Evolutionary conservation across 1,140 invertebrate species (phyloP), one percentile per base, ranked within the genome.

Genomic region (Cydia fagiglandana): DNA sequence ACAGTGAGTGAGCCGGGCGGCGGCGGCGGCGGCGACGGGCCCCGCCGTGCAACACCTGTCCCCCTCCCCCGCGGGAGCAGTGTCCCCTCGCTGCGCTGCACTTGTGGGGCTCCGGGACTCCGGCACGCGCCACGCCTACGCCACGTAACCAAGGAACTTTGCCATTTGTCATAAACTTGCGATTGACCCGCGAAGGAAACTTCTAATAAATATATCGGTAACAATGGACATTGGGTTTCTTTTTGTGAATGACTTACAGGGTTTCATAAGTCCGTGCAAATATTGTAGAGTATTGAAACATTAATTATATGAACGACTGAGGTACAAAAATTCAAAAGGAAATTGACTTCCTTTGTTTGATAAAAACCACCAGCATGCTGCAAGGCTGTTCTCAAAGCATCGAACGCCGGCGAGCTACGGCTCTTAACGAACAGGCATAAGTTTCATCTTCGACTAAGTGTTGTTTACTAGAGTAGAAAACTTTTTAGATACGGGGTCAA

Each of bases 21-120:
- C 68, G 64, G 56, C 30, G 30, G 24, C 61, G 61, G 64, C 75
- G 79, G 79, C 79, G 80, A 78, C 80, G 82, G 80, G 64, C 28
- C 64, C 64, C 64, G 64, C 64, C 83, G 80, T 86, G 85, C 85
- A 87, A 85, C 91, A 92, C 90, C 91, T 92, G 91, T 78, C 80
- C 79, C 81, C 78, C 73, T 77, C 80, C 73, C 79, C 70, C 73
- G 75, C 78, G 56, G 56, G 56, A 61, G 56, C 56, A 61, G 56
- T 61, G 56, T 76, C 78, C 73, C 76, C 77, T 77, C 76, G 64
- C 81, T 17, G 75, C 77, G 75, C 81, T 88, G 87, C 89, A 90
- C 90, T 91, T 91, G 89, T 89, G 88, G 83, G 92, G 87, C 84
- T 88, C 77, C 84, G 77, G 66, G 64, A 78, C 80, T 79, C 82